Conservation (phyloP, 1,140 invertebrate genomes). For the Achatina immaculata region DNA sequence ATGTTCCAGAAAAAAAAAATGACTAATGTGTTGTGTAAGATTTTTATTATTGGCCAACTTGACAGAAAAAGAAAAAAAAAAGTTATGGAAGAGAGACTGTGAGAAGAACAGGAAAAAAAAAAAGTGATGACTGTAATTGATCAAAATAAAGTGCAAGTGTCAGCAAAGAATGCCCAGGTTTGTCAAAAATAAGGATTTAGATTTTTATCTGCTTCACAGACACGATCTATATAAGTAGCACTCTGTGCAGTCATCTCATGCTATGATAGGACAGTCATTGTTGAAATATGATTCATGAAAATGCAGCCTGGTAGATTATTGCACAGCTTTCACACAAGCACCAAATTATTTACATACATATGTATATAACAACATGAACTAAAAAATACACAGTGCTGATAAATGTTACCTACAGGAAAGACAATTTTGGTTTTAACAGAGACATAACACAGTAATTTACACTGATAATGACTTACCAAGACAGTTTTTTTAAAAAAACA, state of each 20-base stretch:
- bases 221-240: too few species aligned
- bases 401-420: background rate
- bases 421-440: background rate
- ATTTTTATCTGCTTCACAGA: too few species aligned
- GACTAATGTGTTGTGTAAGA: too few species aligned
- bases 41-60: too few species aligned
- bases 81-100: conserved; percentile 7
- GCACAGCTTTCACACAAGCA: background rate
- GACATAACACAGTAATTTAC: background rate
- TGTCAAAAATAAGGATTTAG: too few species aligned
- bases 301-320: background rate
- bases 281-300: background rate
- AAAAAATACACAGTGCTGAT: background rate
- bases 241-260: too few species aligned
- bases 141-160: too few species aligned
- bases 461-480: background rate
- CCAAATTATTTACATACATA: background rate
- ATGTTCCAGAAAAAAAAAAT: too few species aligned
- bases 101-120: background rate
- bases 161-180: too few species aligned
- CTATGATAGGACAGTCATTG: too few species aligned
- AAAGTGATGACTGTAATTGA: background rate
- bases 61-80: conserved; percentile 13
- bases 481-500: too few species aligned
- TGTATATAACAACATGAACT: background rate